Evolutionary conservation across 1,140 invertebrate genomes (phyloP).

Genomic region (Scylla paramamosain): DNA sequence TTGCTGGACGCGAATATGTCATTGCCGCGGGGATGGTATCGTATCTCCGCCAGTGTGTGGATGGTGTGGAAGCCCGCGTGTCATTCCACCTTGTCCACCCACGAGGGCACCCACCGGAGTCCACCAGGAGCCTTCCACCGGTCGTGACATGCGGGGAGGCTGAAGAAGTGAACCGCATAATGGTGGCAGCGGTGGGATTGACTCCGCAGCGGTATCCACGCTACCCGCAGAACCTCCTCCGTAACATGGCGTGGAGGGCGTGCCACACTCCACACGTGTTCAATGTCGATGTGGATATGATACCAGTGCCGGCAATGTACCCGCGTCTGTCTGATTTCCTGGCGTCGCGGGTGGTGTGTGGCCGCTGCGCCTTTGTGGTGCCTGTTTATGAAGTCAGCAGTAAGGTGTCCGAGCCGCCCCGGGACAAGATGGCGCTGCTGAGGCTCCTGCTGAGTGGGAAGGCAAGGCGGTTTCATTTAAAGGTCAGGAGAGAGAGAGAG

Average conservation of each 20-base stretch:
- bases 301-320: conserved; percentile 43
- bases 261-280: conserved; percentile 39
- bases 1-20: conserved; percentile 22
- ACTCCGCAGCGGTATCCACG: background rate
- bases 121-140: background rate
- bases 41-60: conserved; percentile 41
- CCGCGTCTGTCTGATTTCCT: conserved; percentile 49
- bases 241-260: conserved; percentile 44
- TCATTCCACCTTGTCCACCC: conserved; percentile 61
- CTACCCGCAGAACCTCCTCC: conserved; percentile 58
- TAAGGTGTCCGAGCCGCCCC: conserved; percentile 3
- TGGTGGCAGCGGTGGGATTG: conserved; percentile 33
- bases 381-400: conserved; percentile 55
- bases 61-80: conserved; percentile 29
- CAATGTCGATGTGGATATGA: conserved; percentile 62
- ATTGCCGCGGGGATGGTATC: conserved; percentile 59
- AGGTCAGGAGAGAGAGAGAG: background rate
- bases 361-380: conserved; percentile 47
- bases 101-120: background rate
- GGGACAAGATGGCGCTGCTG: conserved; percentile 55
- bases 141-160: conserved; percentile 10
- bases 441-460: background rate
- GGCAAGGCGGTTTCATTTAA: conserved; percentile 31
- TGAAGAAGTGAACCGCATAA: conserved; percentile 24
- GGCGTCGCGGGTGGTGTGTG: background rate